Conservation (phyloP, 2,113 vertebrate species). For the Chiloscyllium plagiosum region DNA sequence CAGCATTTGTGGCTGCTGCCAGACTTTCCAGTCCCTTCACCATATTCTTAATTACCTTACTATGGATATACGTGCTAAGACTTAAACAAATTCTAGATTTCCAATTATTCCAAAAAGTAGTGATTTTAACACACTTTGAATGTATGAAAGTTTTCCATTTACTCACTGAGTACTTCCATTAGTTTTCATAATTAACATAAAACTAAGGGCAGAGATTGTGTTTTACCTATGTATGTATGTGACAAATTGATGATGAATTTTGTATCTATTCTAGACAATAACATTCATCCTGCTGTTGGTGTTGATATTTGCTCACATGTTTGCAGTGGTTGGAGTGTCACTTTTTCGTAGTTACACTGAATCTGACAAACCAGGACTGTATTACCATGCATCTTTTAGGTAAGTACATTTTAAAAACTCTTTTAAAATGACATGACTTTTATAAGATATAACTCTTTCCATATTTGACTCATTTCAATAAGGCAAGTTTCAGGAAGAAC, state of each 20-base stretch:
- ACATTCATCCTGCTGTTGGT: constrained; percentile 52
- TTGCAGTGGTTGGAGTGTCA: constrained; percentile 51
- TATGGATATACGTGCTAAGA: neutral
- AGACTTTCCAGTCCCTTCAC: neutral
- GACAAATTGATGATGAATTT: neutral
- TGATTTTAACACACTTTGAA: neutral
- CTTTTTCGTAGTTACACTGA: constrained; percentile 50
- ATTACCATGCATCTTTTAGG: neutral
- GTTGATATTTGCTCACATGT: constrained; percentile 52
- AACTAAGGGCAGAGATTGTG: neutral
- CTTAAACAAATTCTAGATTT: neutral
- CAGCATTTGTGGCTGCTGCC: neutral
- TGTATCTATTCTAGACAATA: constrained; percentile 47
- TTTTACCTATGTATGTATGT: neutral
- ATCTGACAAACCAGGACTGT: constrained; percentile 36
- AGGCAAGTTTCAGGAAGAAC: neutral
- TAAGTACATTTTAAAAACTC: neutral
- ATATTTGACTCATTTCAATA: neutral
- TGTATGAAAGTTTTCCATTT: neutral
- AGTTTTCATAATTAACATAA: neutral
- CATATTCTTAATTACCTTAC: neutral
- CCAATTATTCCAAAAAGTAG: neutral
- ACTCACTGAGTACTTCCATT: neutral
- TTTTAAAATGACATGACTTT: neutral
- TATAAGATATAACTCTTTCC: neutral